phyloP scores from a whole-genome alignment of 1,140 invertebrate species.

The Periplaneta americana region DNA sequence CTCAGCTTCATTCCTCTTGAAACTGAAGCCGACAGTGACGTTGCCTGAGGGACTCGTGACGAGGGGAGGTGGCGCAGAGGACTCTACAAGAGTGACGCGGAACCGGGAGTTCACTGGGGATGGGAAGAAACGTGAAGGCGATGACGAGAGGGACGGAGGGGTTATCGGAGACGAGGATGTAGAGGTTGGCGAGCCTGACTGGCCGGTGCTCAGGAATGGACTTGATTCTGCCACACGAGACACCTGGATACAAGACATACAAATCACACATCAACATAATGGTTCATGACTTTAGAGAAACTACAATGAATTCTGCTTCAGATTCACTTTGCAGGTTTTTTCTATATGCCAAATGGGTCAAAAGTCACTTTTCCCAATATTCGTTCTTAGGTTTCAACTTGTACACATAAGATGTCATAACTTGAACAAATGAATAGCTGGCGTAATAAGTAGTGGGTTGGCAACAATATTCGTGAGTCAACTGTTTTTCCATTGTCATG shows the following conservation, averaged over 20 bases:
- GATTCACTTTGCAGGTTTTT: no score
- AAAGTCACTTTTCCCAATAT: no score
- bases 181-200: background rate
- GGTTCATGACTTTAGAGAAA: no score
- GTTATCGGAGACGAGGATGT: slow-evolving; percentile 24
- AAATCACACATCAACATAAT: no score
- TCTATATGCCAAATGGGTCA: no score
- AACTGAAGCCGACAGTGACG: slow-evolving; percentile 22
- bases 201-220: background rate
- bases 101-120: slow-evolving; percentile 20
- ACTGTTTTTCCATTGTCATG: no score
- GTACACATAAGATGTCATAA: no score
- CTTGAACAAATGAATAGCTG: no score
- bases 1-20: background rate
- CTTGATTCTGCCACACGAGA: background rate
- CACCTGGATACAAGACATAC: slow-evolving; percentile 47
- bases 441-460: no score
- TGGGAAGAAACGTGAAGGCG: slow-evolving; percentile 20
- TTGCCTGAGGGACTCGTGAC: slow-evolving; percentile 15
- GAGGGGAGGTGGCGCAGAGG: slow-evolving; percentile 12
- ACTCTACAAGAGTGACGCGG: slow-evolving; percentile 23
- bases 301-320: no score
- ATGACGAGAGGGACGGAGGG: slow-evolving; percentile 17
- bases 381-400: no score
- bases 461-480: no score